phyloP scores from a whole-genome alignment of 2,113 vertebrate genomes.

The Macrotis lagotis region DNA sequence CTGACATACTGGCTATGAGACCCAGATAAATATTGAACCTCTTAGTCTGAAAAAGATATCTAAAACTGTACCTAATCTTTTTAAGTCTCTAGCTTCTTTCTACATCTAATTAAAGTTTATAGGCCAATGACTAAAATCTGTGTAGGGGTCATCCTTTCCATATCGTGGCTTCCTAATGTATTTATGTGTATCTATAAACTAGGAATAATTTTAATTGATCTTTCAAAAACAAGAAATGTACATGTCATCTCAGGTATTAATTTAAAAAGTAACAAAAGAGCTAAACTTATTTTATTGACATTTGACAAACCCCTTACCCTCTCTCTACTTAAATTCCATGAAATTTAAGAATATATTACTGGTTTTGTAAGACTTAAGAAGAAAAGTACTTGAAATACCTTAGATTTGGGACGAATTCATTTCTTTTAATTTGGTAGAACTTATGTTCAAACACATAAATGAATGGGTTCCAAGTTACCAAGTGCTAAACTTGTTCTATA shows the following conservation, averaged over 20 bases:
- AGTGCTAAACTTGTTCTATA: neutral
- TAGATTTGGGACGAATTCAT: neutral
- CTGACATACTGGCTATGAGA: neutral
- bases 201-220: neutral
- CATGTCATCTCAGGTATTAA: neutral
- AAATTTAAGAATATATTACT: neutral
- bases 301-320: neutral
- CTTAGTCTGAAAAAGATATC: neutral
- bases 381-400: neutral
- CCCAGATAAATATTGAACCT: neutral
- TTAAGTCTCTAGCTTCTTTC: neutral
- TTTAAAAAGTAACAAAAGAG: neutral
- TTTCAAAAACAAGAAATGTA: neutral
- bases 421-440: neutral
- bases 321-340: neutral
- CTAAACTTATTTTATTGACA: neutral
- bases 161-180: neutral
- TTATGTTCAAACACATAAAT: neutral
- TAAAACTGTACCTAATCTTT: neutral
- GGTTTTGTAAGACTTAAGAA: neutral
- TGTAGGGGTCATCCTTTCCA: neutral
- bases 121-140: neutral
- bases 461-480: neutral
- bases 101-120: neutral
- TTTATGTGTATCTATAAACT: neutral